Conservation (phyloP, 1,140 invertebrate genomes). For the Drosophila sp. region DNA sequence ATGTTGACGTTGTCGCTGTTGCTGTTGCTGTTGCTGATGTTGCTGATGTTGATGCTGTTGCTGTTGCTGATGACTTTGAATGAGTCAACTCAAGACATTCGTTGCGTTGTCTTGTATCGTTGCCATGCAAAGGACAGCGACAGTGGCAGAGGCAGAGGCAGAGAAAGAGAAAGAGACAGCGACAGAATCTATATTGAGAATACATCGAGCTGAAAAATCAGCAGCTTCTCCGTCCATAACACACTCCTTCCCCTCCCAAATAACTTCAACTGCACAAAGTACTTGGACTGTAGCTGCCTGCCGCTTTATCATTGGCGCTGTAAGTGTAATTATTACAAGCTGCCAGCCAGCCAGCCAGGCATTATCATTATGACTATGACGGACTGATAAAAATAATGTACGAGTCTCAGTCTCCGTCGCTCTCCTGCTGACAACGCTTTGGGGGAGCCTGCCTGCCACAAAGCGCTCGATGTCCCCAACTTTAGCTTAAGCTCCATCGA, state of each 20-base stretch:
- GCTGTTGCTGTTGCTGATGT: background rate
- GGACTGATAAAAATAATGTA: slow-evolving; percentile 57
- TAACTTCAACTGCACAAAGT: slow-evolving; percentile 5
- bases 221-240: background rate
- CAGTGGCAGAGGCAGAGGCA: background rate
- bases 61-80: slow-evolving; percentile 60
- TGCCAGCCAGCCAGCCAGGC: slow-evolving; percentile 32
- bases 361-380: slow-evolving; percentile 54
- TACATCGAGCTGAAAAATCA: slow-evolving; percentile 43
- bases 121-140: background rate
- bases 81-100: slow-evolving; percentile 58
- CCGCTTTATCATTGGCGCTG: slow-evolving; percentile 28
- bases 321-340: slow-evolving; percentile 51
- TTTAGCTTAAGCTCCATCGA: slow-evolving; percentile 38
- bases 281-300: background rate
- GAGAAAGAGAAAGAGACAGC: background rate
- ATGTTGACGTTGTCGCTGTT: slow-evolving; percentile 10
- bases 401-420: slow-evolving; percentile 2
- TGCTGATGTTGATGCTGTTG: background rate
- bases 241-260: background rate
- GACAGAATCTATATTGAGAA: slow-evolving; percentile 32
- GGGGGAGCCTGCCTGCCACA: slow-evolving; percentile 32
- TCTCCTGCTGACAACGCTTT: slow-evolving; percentile 21
- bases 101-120: slow-evolving; percentile 6
- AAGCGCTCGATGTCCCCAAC: slow-evolving; percentile 34